These are phyloP conservation scores for Tenthredo scrophulariae DNA, from an alignment of 2,888 invertebrate genomes.

Conservation along the genomic window DNA sequence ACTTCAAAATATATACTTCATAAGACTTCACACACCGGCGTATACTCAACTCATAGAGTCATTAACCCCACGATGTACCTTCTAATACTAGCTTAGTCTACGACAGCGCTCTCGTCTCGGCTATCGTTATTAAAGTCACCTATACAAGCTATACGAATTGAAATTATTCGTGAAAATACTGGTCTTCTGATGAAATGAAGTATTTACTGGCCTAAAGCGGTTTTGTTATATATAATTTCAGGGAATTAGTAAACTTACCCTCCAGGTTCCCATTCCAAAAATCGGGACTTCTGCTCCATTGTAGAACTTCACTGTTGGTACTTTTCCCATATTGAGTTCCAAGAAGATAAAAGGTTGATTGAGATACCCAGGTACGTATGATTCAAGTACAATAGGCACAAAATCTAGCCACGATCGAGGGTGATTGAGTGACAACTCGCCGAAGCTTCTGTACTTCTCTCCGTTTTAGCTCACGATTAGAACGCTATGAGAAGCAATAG, in stretches of 20 bases:
- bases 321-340: slow-evolving; percentile 17
- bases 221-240: not conserved
- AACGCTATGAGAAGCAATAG: not conserved
- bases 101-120: not conserved
- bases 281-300: slow-evolving; percentile 73
- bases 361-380: not conserved
- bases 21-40: not conserved
- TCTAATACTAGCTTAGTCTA: not conserved
- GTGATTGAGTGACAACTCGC: not conserved
- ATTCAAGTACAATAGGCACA: not conserved
- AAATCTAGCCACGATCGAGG: not conserved
- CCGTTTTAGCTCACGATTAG: not conserved
- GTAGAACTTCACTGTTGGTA: slow-evolving; percentile 67
- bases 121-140: not conserved
- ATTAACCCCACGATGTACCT: not conserved
- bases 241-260: slow-evolving; percentile 62
- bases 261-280: slow-evolving; percentile 77
- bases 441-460: not conserved
- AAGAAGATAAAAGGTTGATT: not conserved
- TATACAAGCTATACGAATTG: not conserved
- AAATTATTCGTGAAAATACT: not conserved
- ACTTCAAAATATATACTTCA: not conserved
- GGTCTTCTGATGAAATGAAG: not conserved
- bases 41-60: too few species aligned
- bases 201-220: not conserved